Conservation (phyloP, 2,113 vertebrate genomes). For the Rhabdomys dilectus region DNA sequence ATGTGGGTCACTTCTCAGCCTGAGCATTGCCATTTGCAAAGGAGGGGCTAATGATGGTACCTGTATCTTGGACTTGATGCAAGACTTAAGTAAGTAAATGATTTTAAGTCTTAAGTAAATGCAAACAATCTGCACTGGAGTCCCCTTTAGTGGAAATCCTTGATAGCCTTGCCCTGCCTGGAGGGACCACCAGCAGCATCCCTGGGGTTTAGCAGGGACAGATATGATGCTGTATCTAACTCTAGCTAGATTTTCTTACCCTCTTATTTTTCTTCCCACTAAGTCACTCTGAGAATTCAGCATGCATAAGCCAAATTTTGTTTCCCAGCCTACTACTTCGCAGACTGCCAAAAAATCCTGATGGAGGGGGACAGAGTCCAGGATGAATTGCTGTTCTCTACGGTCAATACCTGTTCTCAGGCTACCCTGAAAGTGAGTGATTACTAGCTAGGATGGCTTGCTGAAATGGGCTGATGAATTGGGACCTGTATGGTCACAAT, state of each 20-base stretch:
- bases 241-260: not conserved
- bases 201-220: not conserved
- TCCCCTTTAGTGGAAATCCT: too few relatives aligned
- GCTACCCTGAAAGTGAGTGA: conserved; percentile 67
- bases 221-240: rapidly evolving
- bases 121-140: rapidly evolving
- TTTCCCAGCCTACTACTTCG: conserved; percentile 19
- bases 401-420: conserved; percentile 69
- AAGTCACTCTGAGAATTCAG: not conserved
- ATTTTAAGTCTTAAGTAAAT: not conserved
- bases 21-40: not conserved
- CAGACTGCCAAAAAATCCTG: conserved; percentile 31
- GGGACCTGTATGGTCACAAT: conserved; percentile 35
- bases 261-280: not conserved
- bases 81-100: not conserved
- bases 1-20: not conserved
- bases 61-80: not conserved
- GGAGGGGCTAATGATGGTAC: rapidly evolving
- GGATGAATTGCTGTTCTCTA: conserved; percentile 57
- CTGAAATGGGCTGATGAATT: conserved; percentile 72
- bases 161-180: too few relatives aligned
- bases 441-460: conserved; percentile 26
- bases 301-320: not conserved
- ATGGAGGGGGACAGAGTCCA: conserved; percentile 4
- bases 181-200: rapidly evolving